Evolutionary conservation across 2,113 vertebrate species (phyloP).

Genomic region (Hystrix cristata): DNA sequence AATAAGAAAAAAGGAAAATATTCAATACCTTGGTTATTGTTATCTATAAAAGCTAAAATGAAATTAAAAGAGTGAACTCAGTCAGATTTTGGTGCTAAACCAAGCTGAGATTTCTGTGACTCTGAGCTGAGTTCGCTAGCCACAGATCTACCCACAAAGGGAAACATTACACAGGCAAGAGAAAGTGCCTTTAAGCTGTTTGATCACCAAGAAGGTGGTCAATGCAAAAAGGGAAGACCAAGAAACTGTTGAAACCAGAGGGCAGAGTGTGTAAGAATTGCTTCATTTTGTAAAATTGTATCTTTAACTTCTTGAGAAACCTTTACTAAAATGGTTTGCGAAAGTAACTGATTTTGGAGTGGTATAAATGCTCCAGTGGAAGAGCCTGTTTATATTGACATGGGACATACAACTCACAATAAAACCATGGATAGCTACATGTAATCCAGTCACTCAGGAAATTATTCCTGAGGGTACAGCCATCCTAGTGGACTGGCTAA

Average conservation of each 20-base stretch:
- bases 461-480: not conserved
- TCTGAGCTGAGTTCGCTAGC: not conserved
- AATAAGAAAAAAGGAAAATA: not conserved
- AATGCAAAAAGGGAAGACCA: not conserved
- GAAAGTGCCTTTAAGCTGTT: not conserved
- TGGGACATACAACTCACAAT: not conserved
- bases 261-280: not conserved
- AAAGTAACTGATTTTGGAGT: not conserved
- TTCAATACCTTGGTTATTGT: not conserved
- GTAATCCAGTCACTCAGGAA: not conserved
- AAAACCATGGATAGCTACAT: not conserved
- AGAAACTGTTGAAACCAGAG: not conserved
- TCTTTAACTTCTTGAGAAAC: not conserved
- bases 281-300: not conserved
- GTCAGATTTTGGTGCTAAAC: not conserved
- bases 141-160: not conserved
- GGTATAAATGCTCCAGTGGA: not conserved
- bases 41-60: not conserved
- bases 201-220: not conserved
- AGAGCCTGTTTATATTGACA: not conserved
- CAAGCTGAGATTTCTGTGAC: not conserved
- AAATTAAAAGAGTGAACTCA: not conserved
- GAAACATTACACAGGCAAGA: not conserved
- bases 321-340: not conserved
- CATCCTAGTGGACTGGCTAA: not conserved